These are phyloP conservation scores for Rhynchopsitta pachyrhyncha DNA, from an alignment of 2,113 vertebrate species.

Conservation along the genomic window DNA sequence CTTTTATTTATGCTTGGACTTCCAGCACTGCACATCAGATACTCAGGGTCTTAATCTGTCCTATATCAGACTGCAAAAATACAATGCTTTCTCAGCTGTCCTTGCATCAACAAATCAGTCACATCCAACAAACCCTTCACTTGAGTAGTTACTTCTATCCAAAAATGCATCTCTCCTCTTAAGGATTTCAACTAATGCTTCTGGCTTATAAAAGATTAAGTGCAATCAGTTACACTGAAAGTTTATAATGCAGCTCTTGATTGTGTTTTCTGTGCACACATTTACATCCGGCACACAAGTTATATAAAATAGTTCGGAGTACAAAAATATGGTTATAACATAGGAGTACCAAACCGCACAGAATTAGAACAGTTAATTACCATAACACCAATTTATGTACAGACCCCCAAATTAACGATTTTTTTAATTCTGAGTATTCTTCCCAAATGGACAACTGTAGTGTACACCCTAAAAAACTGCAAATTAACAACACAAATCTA, in stretches of 20 bases:
- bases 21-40: constrained; percentile 58
- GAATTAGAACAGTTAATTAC: constrained; percentile 76
- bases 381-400: constrained; percentile 72
- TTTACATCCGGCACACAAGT: constrained; percentile 50
- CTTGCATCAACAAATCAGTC: constrained; percentile 22
- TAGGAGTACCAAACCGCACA: constrained; percentile 72
- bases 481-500: constrained; percentile 59
- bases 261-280: constrained; percentile 35
- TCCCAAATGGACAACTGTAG: constrained; percentile 61
- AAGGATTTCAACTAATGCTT: constrained; percentile 44
- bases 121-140: constrained; percentile 57
- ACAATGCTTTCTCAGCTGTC: not conserved
- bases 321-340: constrained; percentile 78
- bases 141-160: not conserved
- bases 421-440: constrained; percentile 39
- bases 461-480: constrained; percentile 59
- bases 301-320: constrained; percentile 68
- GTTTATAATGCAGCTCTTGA: constrained; percentile 43
- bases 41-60: constrained; percentile 3
- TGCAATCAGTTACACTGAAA: constrained; percentile 61
- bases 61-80: not conserved
- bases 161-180: constrained; percentile 40
- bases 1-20: constrained; percentile 67
- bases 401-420: constrained; percentile 57
- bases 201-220: constrained; percentile 66